phyloP scores from a whole-genome alignment of 2,888 invertebrate species.

The Crocallis elinguaria region DNA sequence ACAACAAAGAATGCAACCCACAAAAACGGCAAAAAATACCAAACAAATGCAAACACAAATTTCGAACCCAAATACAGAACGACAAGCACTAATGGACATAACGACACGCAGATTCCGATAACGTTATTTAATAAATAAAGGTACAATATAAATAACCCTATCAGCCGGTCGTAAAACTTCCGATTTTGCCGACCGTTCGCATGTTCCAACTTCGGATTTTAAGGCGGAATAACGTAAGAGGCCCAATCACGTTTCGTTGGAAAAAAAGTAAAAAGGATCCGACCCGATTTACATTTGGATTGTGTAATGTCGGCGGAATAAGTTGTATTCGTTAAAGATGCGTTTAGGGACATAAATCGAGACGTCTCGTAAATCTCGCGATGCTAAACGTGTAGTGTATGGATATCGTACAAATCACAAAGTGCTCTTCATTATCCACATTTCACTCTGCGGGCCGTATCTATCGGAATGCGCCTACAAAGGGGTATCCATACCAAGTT shows the following conservation, averaged over 20 bases:
- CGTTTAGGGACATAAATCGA: constrained; percentile 47
- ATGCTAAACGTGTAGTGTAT: constrained; percentile 42
- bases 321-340: constrained; percentile 15
- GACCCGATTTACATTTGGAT: constrained; percentile 22
- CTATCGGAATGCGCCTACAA: constrained; percentile 82
- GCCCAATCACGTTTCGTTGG: constrained; percentile 39
- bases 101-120: constrained; percentile 66
- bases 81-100: constrained; percentile 68
- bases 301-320: constrained; percentile 17
- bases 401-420: constrained; percentile 79
- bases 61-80: constrained; percentile 55
- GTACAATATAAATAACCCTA: constrained; percentile 67
- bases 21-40: constrained; percentile 45
- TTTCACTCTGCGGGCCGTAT: constrained; percentile 69
- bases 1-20: too few relatives aligned
- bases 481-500: constrained; percentile 67
- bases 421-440: constrained; percentile 81
- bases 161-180: constrained; percentile 67
- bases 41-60: constrained; percentile 42
- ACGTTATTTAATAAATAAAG: constrained; percentile 75
- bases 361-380: too few relatives aligned
- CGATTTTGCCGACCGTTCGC: constrained; percentile 58
- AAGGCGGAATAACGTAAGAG: constrained; percentile 45
- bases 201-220: constrained; percentile 44
- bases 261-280: constrained; percentile 30